Conservation (phyloP, 2,797 vertebrate genomes). For the Brachyalestes nurse region DNA sequence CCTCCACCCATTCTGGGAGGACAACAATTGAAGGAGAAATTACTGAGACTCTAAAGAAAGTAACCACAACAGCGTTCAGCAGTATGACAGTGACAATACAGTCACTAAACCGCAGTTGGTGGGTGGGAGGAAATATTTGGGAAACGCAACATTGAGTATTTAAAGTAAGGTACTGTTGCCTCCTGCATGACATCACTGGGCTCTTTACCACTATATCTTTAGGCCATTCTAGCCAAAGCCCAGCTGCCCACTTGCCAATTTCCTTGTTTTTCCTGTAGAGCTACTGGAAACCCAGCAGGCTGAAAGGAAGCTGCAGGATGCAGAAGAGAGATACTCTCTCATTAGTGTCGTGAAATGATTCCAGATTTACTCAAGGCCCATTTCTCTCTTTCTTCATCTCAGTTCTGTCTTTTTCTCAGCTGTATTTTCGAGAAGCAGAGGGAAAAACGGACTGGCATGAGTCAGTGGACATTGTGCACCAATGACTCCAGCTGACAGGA, state of each 20-base stretch:
- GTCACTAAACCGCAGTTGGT: neutral
- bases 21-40: slow-evolving; percentile 23
- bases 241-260: neutral
- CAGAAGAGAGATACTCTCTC: slow-evolving; percentile 19
- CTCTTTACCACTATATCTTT: neutral
- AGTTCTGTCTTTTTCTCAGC: slow-evolving; percentile 12
- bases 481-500: slow-evolving; percentile 47
- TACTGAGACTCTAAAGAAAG: neutral
- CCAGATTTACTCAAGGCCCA: neutral
- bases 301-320: slow-evolving; percentile 9
- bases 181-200: neutral
- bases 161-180: neutral
- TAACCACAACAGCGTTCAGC: neutral
- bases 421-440: slow-evolving; percentile 27
- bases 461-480: slow-evolving; percentile 30
- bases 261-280: neutral
- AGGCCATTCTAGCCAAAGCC: neutral
- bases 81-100: neutral
- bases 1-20: slow-evolving; percentile 16
- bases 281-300: neutral
- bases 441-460: slow-evolving; percentile 38
- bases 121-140: neutral
- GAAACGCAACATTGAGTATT: neutral
- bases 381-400: slow-evolving; percentile 1
- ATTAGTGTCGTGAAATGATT: slow-evolving; percentile 13